phyloP scores from a whole-genome alignment of 2,888 invertebrate species.

The Macropis europaea region DNA sequence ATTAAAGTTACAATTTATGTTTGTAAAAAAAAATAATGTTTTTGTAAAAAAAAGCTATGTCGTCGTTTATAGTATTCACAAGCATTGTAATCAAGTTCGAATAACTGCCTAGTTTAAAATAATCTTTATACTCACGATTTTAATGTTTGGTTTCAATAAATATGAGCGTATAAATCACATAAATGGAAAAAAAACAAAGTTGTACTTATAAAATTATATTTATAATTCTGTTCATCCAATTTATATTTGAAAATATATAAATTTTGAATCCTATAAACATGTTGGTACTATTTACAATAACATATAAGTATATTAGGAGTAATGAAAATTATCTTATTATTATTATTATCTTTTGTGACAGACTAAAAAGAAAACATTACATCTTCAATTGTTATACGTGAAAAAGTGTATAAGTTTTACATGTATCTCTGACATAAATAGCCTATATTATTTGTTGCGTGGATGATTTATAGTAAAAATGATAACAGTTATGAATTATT shows the following conservation, averaged over 20 bases:
- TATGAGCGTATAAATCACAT: neutral
- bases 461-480: constrained; percentile 21
- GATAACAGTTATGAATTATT: constrained; percentile 19
- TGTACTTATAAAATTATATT: neutral
- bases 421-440: neutral
- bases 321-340: neutral
- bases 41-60: neutral
- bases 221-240: neutral
- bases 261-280: no score
- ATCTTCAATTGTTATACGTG: constrained; percentile 32
- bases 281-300: no score
- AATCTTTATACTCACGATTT: neutral
- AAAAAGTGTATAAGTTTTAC: neutral
- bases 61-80: no score
- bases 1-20: no score
- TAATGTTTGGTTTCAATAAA: neutral
- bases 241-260: neutral
- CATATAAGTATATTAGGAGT: neutral
- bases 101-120: neutral
- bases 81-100: neutral
- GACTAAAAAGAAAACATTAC: neutral
- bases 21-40: no score
- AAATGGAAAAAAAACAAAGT: neutral
- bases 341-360: neutral
- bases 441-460: constrained; percentile 5